phyloP scores from a whole-genome alignment of 2,888 invertebrate species.

The Clistopyga incitator region DNA sequence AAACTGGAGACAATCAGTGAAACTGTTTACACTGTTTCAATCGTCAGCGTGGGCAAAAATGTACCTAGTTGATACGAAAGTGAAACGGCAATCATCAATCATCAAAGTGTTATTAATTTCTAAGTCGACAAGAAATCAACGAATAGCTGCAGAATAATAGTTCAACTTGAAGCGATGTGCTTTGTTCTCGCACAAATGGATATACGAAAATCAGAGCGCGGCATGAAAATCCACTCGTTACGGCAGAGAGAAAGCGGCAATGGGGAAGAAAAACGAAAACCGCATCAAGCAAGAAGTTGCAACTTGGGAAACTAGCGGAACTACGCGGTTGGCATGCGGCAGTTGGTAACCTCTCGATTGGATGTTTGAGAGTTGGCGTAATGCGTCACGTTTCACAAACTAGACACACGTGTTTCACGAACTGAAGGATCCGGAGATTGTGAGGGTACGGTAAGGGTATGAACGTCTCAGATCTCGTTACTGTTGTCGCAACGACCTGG shows the following conservation, averaged over 20 bases:
- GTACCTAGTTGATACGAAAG: neutral
- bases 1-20: too few species aligned
- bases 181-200: neutral
- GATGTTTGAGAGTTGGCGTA: constrained; percentile 2
- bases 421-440: constrained; percentile 8
- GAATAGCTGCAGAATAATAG: neutral
- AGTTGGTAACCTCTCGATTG: constrained; percentile 26
- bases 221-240: constrained; percentile 9
- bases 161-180: neutral
- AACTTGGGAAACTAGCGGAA: constrained; percentile 67
- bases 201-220: neutral
- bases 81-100: neutral
- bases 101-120: neutral
- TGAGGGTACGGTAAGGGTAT: neutral
- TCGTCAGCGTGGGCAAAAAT: neutral
- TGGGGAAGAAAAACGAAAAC: constrained; percentile 1
- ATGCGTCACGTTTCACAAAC: constrained; percentile 32
- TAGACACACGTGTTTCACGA: constrained; percentile 26
- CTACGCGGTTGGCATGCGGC: constrained; percentile 70
- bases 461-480: constrained; percentile 15
- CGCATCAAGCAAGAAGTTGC: constrained; percentile 36
- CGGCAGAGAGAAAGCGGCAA: neutral
- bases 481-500: constrained; percentile 16
- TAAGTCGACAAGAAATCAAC: neutral
- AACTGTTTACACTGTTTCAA: too few species aligned